Conservation (phyloP, 2,888 invertebrate genomes). For the Disparrhopalites patrizii region DNA sequence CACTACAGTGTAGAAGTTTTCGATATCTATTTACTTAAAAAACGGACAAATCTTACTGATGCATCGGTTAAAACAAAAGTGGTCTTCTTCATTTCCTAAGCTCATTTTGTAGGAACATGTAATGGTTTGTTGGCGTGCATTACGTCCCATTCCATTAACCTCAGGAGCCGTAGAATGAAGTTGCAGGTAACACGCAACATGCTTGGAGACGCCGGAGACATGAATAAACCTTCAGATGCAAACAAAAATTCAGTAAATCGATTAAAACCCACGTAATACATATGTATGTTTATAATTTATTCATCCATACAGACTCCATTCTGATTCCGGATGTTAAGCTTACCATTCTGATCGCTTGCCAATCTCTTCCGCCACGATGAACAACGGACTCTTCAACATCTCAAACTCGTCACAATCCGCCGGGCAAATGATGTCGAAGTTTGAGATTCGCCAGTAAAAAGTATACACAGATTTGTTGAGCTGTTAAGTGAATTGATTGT, state of each 20-base stretch:
- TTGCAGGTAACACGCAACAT: conserved; percentile 8
- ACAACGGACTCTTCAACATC: not conserved
- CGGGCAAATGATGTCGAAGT: conserved; percentile 15
- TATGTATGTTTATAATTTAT: not conserved
- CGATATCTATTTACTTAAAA: not conserved
- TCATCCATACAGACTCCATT: not conserved
- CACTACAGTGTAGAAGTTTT: too few species aligned
- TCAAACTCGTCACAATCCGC: conserved; percentile 11
- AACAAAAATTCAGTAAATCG: not conserved
- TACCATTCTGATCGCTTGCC: conserved; percentile 6
- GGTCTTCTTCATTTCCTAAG: conserved; percentile 5
- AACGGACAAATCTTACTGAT: not conserved
- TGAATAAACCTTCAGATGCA: not conserved
- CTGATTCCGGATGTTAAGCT: not conserved
- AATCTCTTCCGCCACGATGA: conserved; percentile 12
- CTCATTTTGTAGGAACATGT: conserved; percentile 10
- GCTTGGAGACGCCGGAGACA: not conserved
- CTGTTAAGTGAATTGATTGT: too few species aligned
- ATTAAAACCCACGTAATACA: too few species aligned
- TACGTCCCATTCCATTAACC: not conserved
- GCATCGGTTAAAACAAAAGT: not conserved
- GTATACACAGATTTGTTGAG: not conserved
- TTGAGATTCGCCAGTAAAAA: conserved; percentile 4
- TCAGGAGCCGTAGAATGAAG: not conserved
- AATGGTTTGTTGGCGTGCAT: not conserved